Evolutionary conservation across 2,113 vertebrate genomes (phyloP).

Genomic region (Dipodomys spectabilis): DNA sequence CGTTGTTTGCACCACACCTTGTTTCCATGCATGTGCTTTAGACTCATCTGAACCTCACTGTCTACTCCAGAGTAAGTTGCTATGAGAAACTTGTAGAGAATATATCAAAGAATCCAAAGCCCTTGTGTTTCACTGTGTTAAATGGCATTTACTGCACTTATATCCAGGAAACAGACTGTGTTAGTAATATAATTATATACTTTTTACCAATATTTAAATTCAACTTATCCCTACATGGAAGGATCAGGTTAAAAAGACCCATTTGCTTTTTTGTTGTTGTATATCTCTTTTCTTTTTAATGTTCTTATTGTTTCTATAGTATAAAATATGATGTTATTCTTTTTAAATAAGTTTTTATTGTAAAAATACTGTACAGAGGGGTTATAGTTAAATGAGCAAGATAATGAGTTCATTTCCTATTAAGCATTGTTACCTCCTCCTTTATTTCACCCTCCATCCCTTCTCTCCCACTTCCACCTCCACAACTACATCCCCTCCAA

Average conservation of each 20-base stretch:
- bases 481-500: too few species aligned
- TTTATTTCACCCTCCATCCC: too few species aligned
- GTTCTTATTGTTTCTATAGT: neutral
- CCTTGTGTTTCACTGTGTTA: constrained; percentile 6
- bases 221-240: neutral
- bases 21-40: neutral
- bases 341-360: too few species aligned
- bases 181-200: constrained; percentile 17
- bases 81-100: constrained; percentile 41
- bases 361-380: too few species aligned
- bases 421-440: too few species aligned
- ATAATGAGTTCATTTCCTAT: too few species aligned
- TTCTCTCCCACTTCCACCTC: too few species aligned
- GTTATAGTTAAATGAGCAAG: too few species aligned
- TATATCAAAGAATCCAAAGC: constrained; percentile 37
- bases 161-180: neutral
- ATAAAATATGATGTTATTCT: neutral
- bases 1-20: neutral
- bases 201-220: neutral
- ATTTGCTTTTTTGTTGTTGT: too few species aligned
- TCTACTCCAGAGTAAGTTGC: constrained; percentile 19
- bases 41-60: constrained; percentile 27
- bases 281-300: neutral
- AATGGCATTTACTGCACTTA: constrained; percentile 55
- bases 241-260: neutral